Evolutionary conservation across 2,113 vertebrate genomes (phyloP).

Genomic region (Gorsachius goisagi): DNA sequence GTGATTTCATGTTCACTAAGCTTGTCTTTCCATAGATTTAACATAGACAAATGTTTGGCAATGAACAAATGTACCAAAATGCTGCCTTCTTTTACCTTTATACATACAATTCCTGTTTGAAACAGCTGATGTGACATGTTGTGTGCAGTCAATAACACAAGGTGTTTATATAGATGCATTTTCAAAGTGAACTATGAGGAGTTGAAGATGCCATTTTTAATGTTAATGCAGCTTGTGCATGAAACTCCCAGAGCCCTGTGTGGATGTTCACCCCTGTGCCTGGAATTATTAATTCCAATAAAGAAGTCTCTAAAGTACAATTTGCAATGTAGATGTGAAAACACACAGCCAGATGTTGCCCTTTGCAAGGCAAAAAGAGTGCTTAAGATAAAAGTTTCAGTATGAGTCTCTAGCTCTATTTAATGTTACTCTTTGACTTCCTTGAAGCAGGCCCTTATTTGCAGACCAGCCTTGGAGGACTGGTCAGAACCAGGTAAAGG

Average conservation of each 20-base stretch:
- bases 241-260: not conserved
- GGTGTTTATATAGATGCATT: not conserved
- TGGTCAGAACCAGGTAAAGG: not conserved
- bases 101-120: not conserved
- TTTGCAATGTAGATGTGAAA: not conserved
- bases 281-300: not conserved
- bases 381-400: not conserved
- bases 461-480: not conserved
- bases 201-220: not conserved
- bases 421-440: not conserved
- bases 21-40: not conserved
- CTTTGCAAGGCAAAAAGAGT: not conserved
- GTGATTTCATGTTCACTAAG: not conserved
- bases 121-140: not conserved
- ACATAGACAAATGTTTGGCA: not conserved
- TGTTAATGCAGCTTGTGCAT: not conserved
- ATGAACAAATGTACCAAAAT: not conserved
- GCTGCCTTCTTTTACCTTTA: not conserved
- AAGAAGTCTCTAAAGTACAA: not conserved
- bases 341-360: not conserved
- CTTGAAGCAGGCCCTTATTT: not conserved
- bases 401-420: not conserved
- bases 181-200: not conserved
- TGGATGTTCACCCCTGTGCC: not conserved
- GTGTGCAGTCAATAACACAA: not conserved